These are phyloP conservation scores for Henricia sp. DNA, from an alignment of 53 echinoderm and acorn worm species.

Conservation along the genomic window DNA sequence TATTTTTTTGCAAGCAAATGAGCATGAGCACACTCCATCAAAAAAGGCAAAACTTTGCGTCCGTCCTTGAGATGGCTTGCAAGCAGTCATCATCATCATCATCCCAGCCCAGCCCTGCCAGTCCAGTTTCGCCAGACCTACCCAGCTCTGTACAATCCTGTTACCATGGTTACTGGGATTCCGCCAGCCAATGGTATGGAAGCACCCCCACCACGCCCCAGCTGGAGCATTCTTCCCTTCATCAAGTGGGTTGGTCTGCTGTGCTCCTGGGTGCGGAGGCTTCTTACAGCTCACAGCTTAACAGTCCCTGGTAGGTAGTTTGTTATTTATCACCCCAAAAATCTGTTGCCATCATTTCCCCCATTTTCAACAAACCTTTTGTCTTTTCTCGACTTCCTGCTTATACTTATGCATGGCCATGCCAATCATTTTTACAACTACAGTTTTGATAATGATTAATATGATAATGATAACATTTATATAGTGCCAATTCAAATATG, in stretches of 20 bases:
- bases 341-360: too few species aligned
- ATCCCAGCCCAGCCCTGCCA: too few species aligned
- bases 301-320: constrained; percentile 36
- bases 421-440: too few species aligned
- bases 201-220: constrained; percentile 7
- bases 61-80: constrained; percentile 56
- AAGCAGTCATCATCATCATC: constrained; percentile 31
- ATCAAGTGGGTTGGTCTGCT: constrained; percentile 23
- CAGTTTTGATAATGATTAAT: too few species aligned
- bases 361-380: too few species aligned
- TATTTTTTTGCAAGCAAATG: not conserved
- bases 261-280: constrained; percentile 5
- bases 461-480: too few species aligned
- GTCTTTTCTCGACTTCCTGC: too few species aligned
- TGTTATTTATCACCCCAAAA: not conserved
- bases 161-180: not conserved
- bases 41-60: constrained; percentile 53
- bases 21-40: constrained; percentile 50
- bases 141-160: not conserved
- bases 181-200: not conserved
- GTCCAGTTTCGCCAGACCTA: not conserved
- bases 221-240: constrained; percentile 6
- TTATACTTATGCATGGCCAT: too few species aligned
- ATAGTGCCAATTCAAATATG: too few species aligned
- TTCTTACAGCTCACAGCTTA: constrained; percentile 34